These are phyloP conservation scores for Chloropsis hardwickii DNA, from an alignment of 2,113 vertebrate species.

Conservation along the genomic window DNA sequence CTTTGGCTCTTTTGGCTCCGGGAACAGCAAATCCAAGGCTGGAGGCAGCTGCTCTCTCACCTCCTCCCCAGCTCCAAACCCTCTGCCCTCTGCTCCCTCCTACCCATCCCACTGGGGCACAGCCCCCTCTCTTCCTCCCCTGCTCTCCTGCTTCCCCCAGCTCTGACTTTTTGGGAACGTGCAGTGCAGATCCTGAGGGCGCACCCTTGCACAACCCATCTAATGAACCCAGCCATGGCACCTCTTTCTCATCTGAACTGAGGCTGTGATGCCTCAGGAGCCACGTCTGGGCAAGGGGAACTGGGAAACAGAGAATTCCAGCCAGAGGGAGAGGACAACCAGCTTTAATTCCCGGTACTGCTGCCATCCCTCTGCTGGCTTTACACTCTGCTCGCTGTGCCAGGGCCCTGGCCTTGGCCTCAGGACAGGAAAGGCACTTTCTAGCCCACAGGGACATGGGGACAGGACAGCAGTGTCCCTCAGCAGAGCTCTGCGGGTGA, in stretches of 20 bases:
- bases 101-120: fast-evolving
- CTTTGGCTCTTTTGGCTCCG: fast-evolving
- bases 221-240: fast-evolving
- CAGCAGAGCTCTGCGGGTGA: neutral
- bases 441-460: neutral
- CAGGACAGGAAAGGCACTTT: slow-evolving; percentile 13
- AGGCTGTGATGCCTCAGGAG: neutral
- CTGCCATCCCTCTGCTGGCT: neutral
- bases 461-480: neutral
- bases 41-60: neutral
- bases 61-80: neutral
- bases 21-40: neutral
- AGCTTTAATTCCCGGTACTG: neutral
- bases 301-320: neutral
- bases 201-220: neutral
- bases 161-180: fast-evolving
- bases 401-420: neutral
- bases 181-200: neutral
- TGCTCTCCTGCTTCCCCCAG: neutral
- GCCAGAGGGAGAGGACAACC: neutral
- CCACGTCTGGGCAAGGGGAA: neutral
- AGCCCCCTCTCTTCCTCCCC: neutral
- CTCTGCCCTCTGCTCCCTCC: neutral
- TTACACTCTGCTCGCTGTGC: neutral
- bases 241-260: neutral